These are phyloP conservation scores for Subanguina moxae DNA, from an alignment of 1,140 invertebrate species.

Conservation along the genomic window DNA sequence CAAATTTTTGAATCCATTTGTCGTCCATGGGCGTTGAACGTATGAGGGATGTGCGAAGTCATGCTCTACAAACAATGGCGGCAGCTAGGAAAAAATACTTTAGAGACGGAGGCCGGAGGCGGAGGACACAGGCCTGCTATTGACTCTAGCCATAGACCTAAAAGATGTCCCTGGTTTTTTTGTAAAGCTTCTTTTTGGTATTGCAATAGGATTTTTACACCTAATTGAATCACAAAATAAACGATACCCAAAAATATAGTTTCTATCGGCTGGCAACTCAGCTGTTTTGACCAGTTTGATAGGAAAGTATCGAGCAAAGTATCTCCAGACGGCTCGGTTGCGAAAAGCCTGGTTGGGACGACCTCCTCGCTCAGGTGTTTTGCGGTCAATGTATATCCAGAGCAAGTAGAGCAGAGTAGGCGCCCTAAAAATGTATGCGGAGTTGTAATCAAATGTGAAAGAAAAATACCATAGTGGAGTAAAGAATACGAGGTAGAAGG, in stretches of 20 bases:
- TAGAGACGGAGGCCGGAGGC: no score
- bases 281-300: slow-evolving; percentile 62
- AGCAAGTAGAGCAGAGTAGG: slow-evolving; percentile 58
- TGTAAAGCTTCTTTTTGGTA: no score
- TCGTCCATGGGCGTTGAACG: no score
- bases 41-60: no score
- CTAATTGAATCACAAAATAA: no score
- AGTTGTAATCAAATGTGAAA: background rate
- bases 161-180: no score
- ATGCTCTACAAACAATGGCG: no score
- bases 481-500: slow-evolving; percentile 43
- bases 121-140: no score
- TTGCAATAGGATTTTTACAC: no score
- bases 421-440: slow-evolving; percentile 23
- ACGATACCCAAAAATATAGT: slow-evolving; percentile 62
- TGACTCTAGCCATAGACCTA: no score
- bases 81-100: no score
- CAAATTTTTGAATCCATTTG: no score
- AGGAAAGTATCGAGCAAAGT: slow-evolving; percentile 62
- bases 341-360: slow-evolving; percentile 67
- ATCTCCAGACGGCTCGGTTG: slow-evolving; percentile 43
- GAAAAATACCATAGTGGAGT: slow-evolving; percentile 46
- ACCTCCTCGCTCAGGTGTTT: slow-evolving; percentile 60
- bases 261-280: slow-evolving; percentile 61
- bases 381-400: slow-evolving; percentile 60